Base-by-base conservation (phyloP, 2,888 invertebrate genomes). In the Sminthurides aquaticus region DNA sequence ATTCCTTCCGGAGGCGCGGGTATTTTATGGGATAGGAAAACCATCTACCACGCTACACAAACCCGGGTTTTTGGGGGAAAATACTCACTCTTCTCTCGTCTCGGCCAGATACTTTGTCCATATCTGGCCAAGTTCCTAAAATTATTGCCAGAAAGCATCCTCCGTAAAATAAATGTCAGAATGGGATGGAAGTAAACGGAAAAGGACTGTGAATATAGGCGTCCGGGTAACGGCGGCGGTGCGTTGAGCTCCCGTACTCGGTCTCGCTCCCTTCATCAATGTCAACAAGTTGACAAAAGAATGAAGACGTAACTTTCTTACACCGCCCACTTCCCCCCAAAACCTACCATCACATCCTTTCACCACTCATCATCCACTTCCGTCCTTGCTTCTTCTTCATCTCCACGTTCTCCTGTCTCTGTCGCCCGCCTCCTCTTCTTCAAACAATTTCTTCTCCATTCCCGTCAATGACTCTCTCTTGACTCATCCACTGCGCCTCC, bases 261-360 rank as follows among this genome's bases (percentile, higher is more conserved):
- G 57, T 57, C 57, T 57, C 57, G 57, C 57, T 57, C 57, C 26
- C 5, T 57, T 57, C 57, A 57, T 57, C 57, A 57, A 57, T 27
- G 57, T 57, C 57, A 57, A 57, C 57, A 57, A 57, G 57, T 57
- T 57, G 57, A 27, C 18, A 26, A 11, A 3, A 22, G 55, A 3
- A 24, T 24, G 24, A 55, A 24, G 18, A 55, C 11, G 25, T 55
- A 20, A 20, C 55, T 55, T 55, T 55, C 25, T 25, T 24, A 18
- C 25, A 3, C 25, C 24, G 15, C 55, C 24, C 20, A 20, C 24
- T 3, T 24, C 24, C 8, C 55, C 25, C 8, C 3, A 18, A 55
- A 11, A 3, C 55, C 55, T 55, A 55, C 25, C 55, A 20, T 25
- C 25, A 55, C 22, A 55, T 55, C 55, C 11, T 24, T 55, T 25